Conservation (phyloP, 2,888 invertebrate species). For the Cataglyphis cursor region DNA sequence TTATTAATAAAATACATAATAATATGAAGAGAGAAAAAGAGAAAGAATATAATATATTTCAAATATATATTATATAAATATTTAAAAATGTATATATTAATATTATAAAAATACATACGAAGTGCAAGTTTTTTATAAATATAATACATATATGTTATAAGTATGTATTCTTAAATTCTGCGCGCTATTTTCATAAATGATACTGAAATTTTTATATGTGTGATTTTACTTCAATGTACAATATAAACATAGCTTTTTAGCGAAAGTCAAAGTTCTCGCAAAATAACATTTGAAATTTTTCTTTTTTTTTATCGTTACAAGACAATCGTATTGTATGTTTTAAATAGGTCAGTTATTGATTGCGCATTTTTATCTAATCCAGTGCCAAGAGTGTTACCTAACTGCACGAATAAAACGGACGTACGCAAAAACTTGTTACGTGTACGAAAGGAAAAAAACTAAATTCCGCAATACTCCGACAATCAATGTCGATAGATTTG, state of each 20-base stretch:
- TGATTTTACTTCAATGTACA: neutral
- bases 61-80: conserved; percentile 24
- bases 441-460: conserved; percentile 6
- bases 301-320: neutral
- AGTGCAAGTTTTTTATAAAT: conserved; percentile 44
- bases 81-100: conserved; percentile 5
- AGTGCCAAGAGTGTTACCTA: conserved; percentile 41
- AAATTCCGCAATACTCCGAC: neutral
- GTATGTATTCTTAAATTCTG: conserved; percentile 1
- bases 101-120: conserved; percentile 4
- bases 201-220: neutral
- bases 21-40: neutral
- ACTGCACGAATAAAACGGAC: conserved; percentile 22
- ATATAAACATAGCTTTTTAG: neutral
- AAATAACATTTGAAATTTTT: neutral
- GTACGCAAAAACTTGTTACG: conserved; percentile 12
- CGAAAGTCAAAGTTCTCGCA: neutral
- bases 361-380: conserved; percentile 53
- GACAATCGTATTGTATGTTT: conserved; percentile 40
- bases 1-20: conserved; percentile 31
- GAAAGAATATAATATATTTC: neutral
- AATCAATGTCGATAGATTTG: conserved; percentile 11
- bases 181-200: neutral
- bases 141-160: conserved; percentile 32
- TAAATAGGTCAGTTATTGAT: conserved; percentile 46